Base-by-base conservation (phyloP, 2,113 vertebrate genomes). In the Garra rufa region DNA sequence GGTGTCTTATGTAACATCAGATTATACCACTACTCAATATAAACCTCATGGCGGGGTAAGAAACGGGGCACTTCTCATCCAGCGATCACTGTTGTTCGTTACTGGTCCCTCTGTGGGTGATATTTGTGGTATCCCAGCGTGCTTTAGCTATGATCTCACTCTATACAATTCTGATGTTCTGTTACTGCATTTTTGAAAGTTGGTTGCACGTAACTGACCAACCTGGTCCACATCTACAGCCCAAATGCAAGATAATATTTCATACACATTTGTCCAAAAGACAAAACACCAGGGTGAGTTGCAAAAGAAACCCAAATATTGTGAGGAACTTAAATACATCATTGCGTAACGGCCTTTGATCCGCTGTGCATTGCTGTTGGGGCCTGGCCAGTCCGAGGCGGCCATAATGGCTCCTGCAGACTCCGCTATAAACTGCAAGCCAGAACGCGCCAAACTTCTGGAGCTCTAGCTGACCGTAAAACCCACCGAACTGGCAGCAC, bases 381-480 rank as follows among this genome's bases (percentile, higher is more conserved):
- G 55, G 21, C n/a, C 13, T 1, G 38, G 28, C 85, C 71, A 28
- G 44, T 59, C 30, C 44, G 1, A 7, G 24, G 28, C 52, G 41
- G 52, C 81, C 73, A 24, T 88, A 89, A 89, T 89, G 89, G 83
- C 57, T 90, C 83, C 76, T 85, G 85, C 89, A 89, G 90, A 79
- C 77, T 63, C 77, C n/a, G 3, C 74, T 82, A 86, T 87, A 87
- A 86, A 89, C 69, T 55, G 55, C 70, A 70, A 78, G 74, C 15
- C 70, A n/a, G 44, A 21, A 44, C 6, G 0, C 17, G 43, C 85
- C 82, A 86, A 57, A 30, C 59, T 81, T 59, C 67, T 82, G 10
- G 57, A 84, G 88, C 52, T 83, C 84, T 67, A 44, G 73, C 30
- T 63, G 46, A 59, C 70, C 50, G 69, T 86, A 75, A 85, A 82